Evolutionary conservation across 1,140 invertebrate genomes (phyloP).

Genomic region (Drosophila tropicalis): DNA sequence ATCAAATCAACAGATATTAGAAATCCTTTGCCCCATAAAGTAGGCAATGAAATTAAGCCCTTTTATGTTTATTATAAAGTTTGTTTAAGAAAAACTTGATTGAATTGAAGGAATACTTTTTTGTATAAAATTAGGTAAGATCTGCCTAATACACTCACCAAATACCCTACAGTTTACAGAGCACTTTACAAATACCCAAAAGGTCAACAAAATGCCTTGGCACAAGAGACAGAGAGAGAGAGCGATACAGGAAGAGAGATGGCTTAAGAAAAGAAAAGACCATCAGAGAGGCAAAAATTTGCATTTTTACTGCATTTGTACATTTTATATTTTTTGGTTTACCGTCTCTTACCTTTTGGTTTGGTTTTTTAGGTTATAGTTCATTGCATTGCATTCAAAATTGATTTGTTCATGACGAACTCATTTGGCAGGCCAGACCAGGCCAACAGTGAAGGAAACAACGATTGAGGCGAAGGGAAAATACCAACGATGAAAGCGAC

Average conservation of each 20-base stretch:
- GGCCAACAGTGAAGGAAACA: not conserved
- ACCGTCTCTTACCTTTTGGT: constrained; percentile 8
- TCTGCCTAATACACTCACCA: not conserved
- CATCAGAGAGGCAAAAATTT: constrained; percentile 63
- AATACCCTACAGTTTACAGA: not conserved
- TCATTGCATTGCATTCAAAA: constrained; percentile 64
- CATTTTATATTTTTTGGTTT: constrained; percentile 46
- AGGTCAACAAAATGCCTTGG: constrained; percentile 7
- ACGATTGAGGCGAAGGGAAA: constrained; percentile 37
- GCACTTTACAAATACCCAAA: not conserved
- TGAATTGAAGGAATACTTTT: too few species aligned
- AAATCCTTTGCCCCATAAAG: not conserved
- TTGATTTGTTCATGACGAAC: constrained; percentile 80
- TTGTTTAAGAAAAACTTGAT: too few species aligned
- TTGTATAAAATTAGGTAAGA: too few species aligned
- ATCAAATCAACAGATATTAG: too few species aligned
- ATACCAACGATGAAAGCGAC: constrained; percentile 71
- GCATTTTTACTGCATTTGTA: constrained; percentile 76
- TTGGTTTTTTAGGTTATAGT: constrained; percentile 17
- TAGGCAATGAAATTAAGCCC: not conserved
- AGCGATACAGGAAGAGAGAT: constrained; percentile 12
- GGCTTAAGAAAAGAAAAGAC: constrained; percentile 21
- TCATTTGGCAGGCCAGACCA: constrained; percentile 48
- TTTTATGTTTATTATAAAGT: too few species aligned
- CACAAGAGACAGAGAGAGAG: constrained; percentile 4